These are phyloP conservation scores for Lamprotornis superbus DNA, from an alignment of 2,113 vertebrate genomes.

Conservation along the genomic window DNA sequence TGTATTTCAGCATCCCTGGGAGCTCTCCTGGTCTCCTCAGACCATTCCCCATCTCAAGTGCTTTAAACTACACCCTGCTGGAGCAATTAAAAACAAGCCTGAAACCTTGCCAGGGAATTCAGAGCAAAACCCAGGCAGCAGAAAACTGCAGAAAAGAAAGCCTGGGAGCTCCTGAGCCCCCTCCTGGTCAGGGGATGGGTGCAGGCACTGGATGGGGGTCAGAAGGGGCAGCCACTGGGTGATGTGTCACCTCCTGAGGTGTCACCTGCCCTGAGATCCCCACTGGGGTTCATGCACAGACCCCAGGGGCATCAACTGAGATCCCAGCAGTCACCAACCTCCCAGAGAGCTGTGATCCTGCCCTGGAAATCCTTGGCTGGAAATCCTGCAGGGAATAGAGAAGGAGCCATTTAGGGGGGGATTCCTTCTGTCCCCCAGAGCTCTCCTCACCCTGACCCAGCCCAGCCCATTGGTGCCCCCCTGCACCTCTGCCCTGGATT, in stretches of 20 bases:
- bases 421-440: background rate
- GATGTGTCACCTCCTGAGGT: background rate
- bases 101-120: background rate
- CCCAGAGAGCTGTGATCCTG: background rate
- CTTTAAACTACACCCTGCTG: rapidly evolving
- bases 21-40: background rate
- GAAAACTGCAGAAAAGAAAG: background rate
- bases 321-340: background rate
- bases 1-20: background rate
- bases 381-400: background rate
- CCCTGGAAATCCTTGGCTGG: background rate
- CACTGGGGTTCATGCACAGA: background rate
- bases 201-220: rapidly evolving
- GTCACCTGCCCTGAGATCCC: background rate
- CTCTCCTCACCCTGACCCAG: background rate
- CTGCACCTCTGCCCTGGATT: background rate
- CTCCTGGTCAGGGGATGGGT: background rate
- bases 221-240: background rate
- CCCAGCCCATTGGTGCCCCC: background rate
- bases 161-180: rapidly evolving
- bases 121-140: background rate
- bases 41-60: background rate
- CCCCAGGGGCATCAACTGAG: rapidly evolving
- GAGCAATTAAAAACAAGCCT: background rate
- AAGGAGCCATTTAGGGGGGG: background rate